Evolutionary conservation across 2,888 invertebrate genomes (phyloP).

Genomic region (Ormyrus thymus): DNA sequence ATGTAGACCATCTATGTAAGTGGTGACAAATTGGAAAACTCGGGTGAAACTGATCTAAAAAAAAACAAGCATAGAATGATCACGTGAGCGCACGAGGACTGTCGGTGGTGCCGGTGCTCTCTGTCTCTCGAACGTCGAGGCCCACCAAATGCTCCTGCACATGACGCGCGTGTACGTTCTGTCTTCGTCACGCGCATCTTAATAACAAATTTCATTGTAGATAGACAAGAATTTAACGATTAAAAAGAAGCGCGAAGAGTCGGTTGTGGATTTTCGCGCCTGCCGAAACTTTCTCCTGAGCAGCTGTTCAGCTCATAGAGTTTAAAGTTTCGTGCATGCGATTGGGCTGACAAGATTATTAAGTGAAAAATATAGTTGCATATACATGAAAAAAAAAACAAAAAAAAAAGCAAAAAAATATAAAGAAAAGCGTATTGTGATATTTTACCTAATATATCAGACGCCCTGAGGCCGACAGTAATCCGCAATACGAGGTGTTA

Average conservation of each 20-base stretch:
- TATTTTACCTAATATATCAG: constrained; percentile 65
- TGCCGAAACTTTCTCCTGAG: not conserved
- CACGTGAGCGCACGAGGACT: constrained; percentile 15
- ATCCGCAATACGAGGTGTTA: constrained; percentile 45
- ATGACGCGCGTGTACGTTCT: constrained; percentile 26
- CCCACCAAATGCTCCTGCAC: not conserved
- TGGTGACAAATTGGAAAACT: constrained; percentile 21
- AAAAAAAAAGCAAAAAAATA: constrained; percentile 53
- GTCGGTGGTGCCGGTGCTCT: constrained; percentile 33
- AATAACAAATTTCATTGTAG: constrained; percentile 54
- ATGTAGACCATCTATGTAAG: constrained; percentile 22
- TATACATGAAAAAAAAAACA: constrained; percentile 23
- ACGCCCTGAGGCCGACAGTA: constrained; percentile 57
- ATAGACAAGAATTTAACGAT: constrained; percentile 45
- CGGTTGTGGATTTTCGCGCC: not conserved
- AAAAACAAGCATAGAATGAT: constrained; percentile 15
- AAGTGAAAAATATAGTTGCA: constrained; percentile 4
- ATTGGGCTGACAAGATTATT: constrained; percentile 8
- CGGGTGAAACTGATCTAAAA: constrained; percentile 25
- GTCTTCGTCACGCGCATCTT: constrained; percentile 43
- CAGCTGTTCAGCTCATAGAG: not conserved
- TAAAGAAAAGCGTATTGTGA: constrained; percentile 64
- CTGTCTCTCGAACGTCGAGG: constrained; percentile 15
- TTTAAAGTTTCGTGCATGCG: not conserved
- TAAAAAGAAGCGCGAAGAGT: constrained; percentile 21